Evolutionary conservation across 2,888 invertebrate species (phyloP), one percentile per base, ranked within the genome.

Genomic region (Eledona agricola): DNA sequence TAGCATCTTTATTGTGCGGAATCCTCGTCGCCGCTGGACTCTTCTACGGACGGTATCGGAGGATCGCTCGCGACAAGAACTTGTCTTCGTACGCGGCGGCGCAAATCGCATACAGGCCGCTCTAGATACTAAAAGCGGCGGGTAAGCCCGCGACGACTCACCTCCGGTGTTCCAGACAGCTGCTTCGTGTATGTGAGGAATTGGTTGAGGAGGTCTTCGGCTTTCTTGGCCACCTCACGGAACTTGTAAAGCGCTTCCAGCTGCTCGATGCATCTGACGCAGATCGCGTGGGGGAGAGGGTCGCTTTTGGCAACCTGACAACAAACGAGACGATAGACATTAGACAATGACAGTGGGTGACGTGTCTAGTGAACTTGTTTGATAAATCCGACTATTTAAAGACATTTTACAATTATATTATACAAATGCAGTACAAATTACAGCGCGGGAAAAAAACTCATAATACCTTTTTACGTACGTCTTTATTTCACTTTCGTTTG

Each of bases 181-280:
- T 86, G 83, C 76, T 85, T 83, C 54, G 89, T 84, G 78, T 85
- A 87, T 66, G 84, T 83, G 69, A 90, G 78, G 80, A 88, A 90
- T 77, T 87, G 85, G 77, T 86, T 85, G 72, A 91, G 80, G 64
- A 88, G 81, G 68, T 83, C 81, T 76, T 90, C 88, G 31, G 89
- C 86, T 76, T 88, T 88, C 66, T 84, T 84, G 70, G 90, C 86
- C 63, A 84, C 80, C 72, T 88, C 86, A 75, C 86, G 85, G 80
- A 91, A 90, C 68, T 86, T 86, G 76, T 86, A 85, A 66, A 89
- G 83, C 56, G 86, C 83, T 73, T 89, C 87, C 67, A 91, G 80
- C 73, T 89, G 89, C 69, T 83, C 83, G 64, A 84, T 84, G 79
- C 91, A 91, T 64, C 84, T 84, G 57, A 84, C 83, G 78, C 91